Percentiles rank a stretch among this genome's conserved stretches.
Conservation (phyloP, 2,888 invertebrate genomes). For the Brassicogethes aeneus region DNA sequence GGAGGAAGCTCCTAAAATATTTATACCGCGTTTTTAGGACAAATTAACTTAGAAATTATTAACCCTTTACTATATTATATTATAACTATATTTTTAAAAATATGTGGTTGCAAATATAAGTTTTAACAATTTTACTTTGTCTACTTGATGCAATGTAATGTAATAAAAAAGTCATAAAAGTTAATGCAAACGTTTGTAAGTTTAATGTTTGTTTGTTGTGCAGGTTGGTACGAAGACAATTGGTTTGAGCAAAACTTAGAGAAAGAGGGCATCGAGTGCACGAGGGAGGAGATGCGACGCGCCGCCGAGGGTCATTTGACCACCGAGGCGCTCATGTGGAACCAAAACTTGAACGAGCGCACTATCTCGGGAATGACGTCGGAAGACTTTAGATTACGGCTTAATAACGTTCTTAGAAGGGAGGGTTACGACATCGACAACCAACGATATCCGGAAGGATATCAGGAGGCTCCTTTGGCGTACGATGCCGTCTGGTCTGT, state of each 20-base stretch:
- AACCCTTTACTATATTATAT: no score
- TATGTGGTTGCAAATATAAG: no score
- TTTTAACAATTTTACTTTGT: no score
- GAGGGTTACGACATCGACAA: conserved; percentile 81
- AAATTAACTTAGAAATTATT: no score
- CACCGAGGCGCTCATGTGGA: conserved; percentile 98
- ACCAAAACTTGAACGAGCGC: conserved; percentile 81
- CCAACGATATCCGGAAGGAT: conserved; percentile 83
- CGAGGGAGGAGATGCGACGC: conserved; percentile 82
- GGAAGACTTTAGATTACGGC: conserved; percentile 76
- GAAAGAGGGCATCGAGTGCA: conserved; percentile 84
- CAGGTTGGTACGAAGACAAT: conserved; percentile 97
- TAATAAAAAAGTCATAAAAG: no score
- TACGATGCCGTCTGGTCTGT: conserved; percentile 99
- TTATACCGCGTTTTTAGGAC: no score
- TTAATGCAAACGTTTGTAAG: no score
- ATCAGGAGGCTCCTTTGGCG: conserved; percentile 96
- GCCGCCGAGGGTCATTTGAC: conserved; percentile 97
- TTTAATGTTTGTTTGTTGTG: no score
- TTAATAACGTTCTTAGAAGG: conserved; percentile 72
- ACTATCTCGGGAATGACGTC: conserved; percentile 96
- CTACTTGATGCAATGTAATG: no score
- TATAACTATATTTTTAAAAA: no score
- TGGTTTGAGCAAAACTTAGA: conserved; percentile 91
- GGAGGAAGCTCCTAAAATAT: no score